phyloP scores from a whole-genome alignment of 2,888 invertebrate species.

The Polydesmus complanatus region DNA sequence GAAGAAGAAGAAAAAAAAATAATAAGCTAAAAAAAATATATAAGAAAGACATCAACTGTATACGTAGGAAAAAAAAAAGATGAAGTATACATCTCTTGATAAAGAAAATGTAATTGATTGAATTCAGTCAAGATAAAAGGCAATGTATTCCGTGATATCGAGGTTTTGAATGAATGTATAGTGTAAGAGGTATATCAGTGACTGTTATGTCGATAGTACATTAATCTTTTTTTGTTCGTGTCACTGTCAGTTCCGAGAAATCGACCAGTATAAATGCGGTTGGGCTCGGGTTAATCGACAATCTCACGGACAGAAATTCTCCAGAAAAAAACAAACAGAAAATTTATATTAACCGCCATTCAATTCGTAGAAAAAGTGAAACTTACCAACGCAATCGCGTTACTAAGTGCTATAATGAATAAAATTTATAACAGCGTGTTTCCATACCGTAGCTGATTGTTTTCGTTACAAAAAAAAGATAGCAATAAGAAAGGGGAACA shows the following conservation, averaged over 20 bases:
- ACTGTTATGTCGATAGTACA: neutral
- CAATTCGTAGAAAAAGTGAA: too few relatives aligned
- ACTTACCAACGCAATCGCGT: too few relatives aligned
- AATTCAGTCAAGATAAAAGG: neutral
- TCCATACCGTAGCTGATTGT: too few relatives aligned
- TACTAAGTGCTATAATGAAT: too few relatives aligned
- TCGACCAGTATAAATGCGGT: neutral
- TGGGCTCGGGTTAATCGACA: neutral
- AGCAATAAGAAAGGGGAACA: too few relatives aligned
- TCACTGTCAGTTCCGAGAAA: neutral
- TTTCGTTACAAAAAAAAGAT: too few relatives aligned
- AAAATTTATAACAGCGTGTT: too few relatives aligned
- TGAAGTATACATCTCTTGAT: neutral
- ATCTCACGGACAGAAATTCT: too few relatives aligned
- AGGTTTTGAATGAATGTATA: neutral
- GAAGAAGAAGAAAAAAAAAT: too few relatives aligned
- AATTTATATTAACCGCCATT: too few relatives aligned
- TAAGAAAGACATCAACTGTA: neutral
- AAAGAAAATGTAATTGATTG: neutral
- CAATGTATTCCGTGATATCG: neutral
- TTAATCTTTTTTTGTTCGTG: neutral
- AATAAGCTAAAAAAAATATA: too few relatives aligned
- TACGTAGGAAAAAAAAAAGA: neutral
- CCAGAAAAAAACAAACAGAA: too few relatives aligned
- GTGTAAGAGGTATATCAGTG: neutral